Evolutionary conservation across 2,113 vertebrate genomes (phyloP).

Genomic region (Tamias sibiricus): DNA sequence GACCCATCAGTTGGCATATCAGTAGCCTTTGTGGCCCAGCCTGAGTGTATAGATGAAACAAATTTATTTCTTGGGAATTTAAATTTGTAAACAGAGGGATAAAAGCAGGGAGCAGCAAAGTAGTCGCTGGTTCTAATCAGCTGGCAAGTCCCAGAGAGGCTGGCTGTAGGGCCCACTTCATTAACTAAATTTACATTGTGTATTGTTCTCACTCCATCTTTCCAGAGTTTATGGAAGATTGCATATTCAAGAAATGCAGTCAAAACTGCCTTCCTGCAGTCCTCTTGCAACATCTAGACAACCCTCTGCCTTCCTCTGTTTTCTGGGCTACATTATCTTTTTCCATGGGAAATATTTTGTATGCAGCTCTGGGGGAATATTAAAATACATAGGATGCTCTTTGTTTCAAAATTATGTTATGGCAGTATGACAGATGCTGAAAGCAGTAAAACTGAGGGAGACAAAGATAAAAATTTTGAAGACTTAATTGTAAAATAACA

Average conservation of each 20-base stretch:
- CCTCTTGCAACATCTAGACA: neutral
- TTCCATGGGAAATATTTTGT: neutral
- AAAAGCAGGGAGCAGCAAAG: neutral
- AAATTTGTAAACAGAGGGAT: neutral
- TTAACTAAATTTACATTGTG: neutral
- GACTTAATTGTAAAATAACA: neutral
- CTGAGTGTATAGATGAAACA: neutral
- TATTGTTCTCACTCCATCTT: neutral
- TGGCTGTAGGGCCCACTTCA: neutral
- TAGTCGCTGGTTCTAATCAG: too few species aligned
- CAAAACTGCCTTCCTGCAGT: neutral
- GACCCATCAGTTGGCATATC: neutral
- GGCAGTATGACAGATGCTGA: neutral
- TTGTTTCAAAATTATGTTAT: slow-evolving; percentile 16
- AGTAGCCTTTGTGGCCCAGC: too few species aligned
- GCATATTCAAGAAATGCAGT: neutral
- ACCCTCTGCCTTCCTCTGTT: neutral
- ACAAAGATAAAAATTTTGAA: neutral
- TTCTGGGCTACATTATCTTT: neutral
- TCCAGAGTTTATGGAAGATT: neutral
- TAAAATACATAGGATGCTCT: neutral
- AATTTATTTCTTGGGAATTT: neutral
- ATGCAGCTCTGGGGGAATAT: neutral
- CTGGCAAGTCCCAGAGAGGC: too few species aligned
- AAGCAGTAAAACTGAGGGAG: neutral